These are phyloP conservation scores for Melanotaenia maccullochi DNA, from an alignment of 2,797 vertebrate genomes.

Conservation along the genomic window DNA sequence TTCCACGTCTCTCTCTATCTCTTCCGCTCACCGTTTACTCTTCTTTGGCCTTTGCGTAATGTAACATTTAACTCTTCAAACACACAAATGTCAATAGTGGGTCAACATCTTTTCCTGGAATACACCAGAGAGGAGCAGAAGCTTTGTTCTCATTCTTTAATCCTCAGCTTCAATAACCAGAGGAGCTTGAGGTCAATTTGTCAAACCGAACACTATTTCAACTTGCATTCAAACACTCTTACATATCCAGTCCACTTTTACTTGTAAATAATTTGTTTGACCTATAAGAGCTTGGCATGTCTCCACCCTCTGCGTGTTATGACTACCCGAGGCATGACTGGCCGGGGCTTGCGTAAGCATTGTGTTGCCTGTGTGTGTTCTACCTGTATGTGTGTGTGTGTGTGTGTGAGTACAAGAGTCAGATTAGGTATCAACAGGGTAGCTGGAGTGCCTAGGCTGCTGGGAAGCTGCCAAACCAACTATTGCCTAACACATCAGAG, in stretches of 20 bases:
- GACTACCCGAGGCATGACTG: constrained; percentile 71
- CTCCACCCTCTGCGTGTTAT: constrained; percentile 70
- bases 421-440: constrained; percentile 72
- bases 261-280: constrained; percentile 63
- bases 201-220: constrained; percentile 37
- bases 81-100: constrained; percentile 74
- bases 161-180: constrained; percentile 8
- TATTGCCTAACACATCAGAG: constrained; percentile 62
- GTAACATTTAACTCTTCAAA: constrained; percentile 77
- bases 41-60: constrained; percentile 76
- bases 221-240: constrained; percentile 27
- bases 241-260: constrained; percentile 46
- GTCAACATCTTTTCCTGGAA: constrained; percentile 73
- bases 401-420: constrained; percentile 40
- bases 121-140: constrained; percentile 26
- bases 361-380: constrained; percentile 34
- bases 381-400: constrained; percentile 26
- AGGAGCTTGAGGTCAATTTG: constrained; percentile 31
- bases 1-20: constrained; percentile 36
- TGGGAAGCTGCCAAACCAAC: constrained; percentile 62
- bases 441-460: constrained; percentile 59
- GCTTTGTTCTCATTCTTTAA: background rate
- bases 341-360: constrained; percentile 68
- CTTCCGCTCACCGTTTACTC: constrained; percentile 56
- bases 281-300: constrained; percentile 70